phyloP scores from a whole-genome alignment of 2,797 vertebrate species.

The Eulemur rubriventer region DNA sequence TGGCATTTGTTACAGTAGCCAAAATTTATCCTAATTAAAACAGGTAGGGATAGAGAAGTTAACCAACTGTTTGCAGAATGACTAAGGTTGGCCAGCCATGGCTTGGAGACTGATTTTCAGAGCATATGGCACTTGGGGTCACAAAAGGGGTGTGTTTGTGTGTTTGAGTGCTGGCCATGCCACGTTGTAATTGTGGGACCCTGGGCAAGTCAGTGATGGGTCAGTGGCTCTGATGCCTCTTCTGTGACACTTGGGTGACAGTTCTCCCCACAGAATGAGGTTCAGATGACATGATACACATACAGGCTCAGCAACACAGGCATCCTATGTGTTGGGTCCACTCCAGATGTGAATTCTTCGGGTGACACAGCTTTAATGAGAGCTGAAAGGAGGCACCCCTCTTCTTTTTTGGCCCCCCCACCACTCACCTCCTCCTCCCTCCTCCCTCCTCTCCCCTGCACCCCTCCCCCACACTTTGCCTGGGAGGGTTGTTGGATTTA shows the following conservation, averaged over 20 bases:
- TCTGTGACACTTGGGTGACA: background rate
- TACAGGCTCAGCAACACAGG: background rate
- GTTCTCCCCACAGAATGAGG: background rate
- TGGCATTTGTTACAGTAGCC: background rate
- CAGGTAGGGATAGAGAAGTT: background rate
- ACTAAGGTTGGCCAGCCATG: background rate
- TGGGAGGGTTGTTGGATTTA: background rate
- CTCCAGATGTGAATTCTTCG: background rate
- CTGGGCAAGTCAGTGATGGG: background rate
- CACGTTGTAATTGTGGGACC: rapidly evolving
- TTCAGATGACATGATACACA: background rate
- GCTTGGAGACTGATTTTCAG: background rate
- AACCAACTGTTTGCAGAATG: background rate
- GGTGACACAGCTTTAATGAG: background rate
- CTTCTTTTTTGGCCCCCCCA: background rate
- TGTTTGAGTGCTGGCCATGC: background rate
- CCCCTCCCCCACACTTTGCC: background rate
- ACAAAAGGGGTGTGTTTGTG: rapidly evolving
- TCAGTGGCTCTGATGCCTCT: background rate
- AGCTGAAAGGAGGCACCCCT: background rate
- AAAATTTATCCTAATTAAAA: background rate
- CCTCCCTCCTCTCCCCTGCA: background rate
- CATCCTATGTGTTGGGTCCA: rapidly evolving
- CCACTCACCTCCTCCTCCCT: background rate
- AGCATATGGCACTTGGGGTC: rapidly evolving